Percentiles rank a stretch among this genome's conserved stretches.
Evolutionary conservation across 2,797 vertebrate species (phyloP).

Genomic region (Rallus crepitans): DNA sequence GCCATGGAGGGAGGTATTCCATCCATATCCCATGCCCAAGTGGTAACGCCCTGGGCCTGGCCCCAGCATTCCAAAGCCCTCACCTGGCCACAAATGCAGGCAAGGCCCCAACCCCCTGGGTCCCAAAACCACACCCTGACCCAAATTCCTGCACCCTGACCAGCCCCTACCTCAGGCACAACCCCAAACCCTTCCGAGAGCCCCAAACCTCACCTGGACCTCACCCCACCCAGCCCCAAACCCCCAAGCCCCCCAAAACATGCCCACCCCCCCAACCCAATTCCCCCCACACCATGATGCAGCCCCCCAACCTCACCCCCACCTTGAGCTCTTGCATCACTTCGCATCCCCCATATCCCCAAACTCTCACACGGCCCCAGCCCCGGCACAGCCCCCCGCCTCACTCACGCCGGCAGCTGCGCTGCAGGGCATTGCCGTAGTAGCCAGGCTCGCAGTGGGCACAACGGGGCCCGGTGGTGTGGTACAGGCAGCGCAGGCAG

Average conservation of each 20-base stretch:
- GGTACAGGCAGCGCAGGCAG: slow-evolving; percentile 87
- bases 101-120: not conserved
- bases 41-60: not conserved
- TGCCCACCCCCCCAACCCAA: not conserved
- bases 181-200: not conserved
- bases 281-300: too few relatives aligned
- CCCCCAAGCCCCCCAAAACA: not conserved
- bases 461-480: slow-evolving; percentile 84
- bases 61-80: not conserved
- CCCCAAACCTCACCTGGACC: not conserved
- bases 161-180: not conserved
- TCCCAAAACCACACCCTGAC: not conserved
- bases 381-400: fast-evolving
- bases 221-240: not conserved
- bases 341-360: not conserved
- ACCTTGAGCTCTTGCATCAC: not conserved
- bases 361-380: fast-evolving
- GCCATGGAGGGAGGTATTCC: not conserved
- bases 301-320: not conserved
- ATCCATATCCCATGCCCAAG: fast-evolving
- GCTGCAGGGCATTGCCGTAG: slow-evolving; percentile 83
- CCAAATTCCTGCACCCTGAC: fast-evolving
- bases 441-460: slow-evolving; percentile 83
- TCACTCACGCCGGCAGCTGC: slow-evolving; percentile 85
- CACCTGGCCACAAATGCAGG: not conserved